Evolutionary conservation across 1,140 invertebrate genomes (phyloP), one percentile per base, ranked within the genome.

Genomic region (Drosophila bipectinata): DNA sequence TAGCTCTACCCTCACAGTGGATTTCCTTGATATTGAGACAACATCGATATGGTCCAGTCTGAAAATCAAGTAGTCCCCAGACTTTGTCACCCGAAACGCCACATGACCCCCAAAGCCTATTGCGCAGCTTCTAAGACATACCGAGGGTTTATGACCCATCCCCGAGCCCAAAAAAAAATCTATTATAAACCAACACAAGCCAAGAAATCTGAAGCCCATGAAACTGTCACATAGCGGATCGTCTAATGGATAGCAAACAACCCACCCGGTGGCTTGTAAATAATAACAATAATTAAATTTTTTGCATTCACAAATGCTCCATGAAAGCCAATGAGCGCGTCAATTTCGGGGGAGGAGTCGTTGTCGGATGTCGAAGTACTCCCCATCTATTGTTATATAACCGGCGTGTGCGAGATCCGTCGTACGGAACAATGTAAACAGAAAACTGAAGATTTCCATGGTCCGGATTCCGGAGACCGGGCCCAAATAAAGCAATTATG

Each of bases 201-300:
- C 15, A 21, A 18, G 8, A 47, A 47, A 47, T 37, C 63, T 55
- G 37, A 57, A 34, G 64, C 60, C 54, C 77, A 85, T 78, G 63
- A 71, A 85, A 78, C 74, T 72, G 74, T 66, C 64, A 66, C 77
- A 81, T 63, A 53, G 49, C 48, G 48, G 51, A 37, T 69, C 68
- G 68, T 73, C 58, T 88, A 85, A 87, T 85, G 83, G 78, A 85
- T 72, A 59, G 82, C 63, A 85, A 87, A 85, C 82, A 85, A 87
- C 51, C 44, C 73, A 82, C 51, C 44, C 73, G 54, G 72, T 34
- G 69, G 55, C 74, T 72, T 75, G 78, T 76, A 87, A 85, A 85
- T 88, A 85, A 85, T 85, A 82, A 85, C 71, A 85, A 82, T 85
- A 85, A 85, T 85, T 85, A 85, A 78, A 88, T 82, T 88, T 72